Base-by-base conservation (phyloP, 2,888 invertebrate species). In the Dryomyza anilis region DNA sequence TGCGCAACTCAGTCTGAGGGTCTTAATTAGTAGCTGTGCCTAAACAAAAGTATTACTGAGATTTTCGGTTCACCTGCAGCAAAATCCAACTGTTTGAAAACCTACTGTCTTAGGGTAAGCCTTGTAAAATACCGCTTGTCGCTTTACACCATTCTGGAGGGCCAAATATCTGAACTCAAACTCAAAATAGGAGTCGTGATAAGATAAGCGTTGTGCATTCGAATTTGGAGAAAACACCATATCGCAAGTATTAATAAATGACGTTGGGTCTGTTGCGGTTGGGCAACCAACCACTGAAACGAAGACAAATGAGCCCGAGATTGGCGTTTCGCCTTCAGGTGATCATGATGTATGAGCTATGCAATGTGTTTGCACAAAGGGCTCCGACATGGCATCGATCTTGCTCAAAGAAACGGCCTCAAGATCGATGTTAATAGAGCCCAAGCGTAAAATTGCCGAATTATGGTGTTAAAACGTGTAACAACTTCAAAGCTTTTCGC, bases 161-260 rank as follows among this genome's bases (percentile, higher is more conserved):
- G 53, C 59, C 64, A 59, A 39, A 57, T 64, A 60, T 59, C 59
- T 45, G 55, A 59, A 60, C 45, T n/a, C 46, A 55, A 53, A 58
- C 25, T 23, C 50, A 52, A 29, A 46, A 43, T 43, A 29, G 12
- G 29, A 23, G n/a, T 14, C 2, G 29, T 29, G 64, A 64, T 64
- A 64, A 64, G 64, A 64, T 64, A 64, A 60, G 52, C 33, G 48
- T 48, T 60, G 48, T 48, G 53, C 16, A 16, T 52, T 52, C 27
- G 27, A 6, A 27, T 6, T 12, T 52, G 12, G 46, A 3, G 10
- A 46, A 10, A n/a, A 46, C 21, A 29, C 5, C 27, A 50, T 25
- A 21, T n/a, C 6, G 5, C n/a, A 43, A n/a, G n/a, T n/a, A n/a
- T n/a, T n/a, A n/a, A n/a, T n/a, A n/a, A n/a, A n/a, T n/a, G n/a